These are phyloP conservation scores for Stichopus horrens DNA, from an alignment of 53 echinoderm and acorn worm species.

Conservation along the genomic window DNA sequence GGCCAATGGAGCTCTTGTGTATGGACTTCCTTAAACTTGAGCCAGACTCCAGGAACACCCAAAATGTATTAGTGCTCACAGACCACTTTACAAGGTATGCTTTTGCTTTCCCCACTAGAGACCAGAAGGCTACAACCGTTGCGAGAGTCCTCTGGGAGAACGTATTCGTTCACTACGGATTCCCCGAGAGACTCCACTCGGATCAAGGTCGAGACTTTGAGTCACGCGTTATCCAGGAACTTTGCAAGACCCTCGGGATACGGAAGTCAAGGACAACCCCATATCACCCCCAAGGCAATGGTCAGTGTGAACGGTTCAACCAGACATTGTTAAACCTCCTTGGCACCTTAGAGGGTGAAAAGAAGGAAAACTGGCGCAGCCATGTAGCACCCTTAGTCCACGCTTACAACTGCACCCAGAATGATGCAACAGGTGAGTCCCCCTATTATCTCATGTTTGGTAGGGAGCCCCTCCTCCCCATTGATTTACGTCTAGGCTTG, in stretches of 20 bases:
- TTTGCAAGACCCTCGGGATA: constrained; percentile 54
- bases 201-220: constrained; percentile 62
- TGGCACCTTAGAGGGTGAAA: constrained; percentile 28
- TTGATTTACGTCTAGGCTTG: background rate
- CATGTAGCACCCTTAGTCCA: constrained; percentile 43
- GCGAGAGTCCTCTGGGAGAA: constrained; percentile 54
- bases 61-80: constrained; percentile 38
- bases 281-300: constrained; percentile 68
- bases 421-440: constrained; percentile 40
- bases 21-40: constrained; percentile 53
- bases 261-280: constrained; percentile 61
- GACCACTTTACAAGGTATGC: constrained; percentile 41
- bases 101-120: constrained; percentile 43
- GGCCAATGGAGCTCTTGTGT: constrained; percentile 51
- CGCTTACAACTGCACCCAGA: constrained; percentile 45
- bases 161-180: constrained; percentile 36
- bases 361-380: background rate
- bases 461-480: constrained; percentile 33
- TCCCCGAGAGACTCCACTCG: constrained; percentile 47
- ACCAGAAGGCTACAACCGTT: constrained; percentile 50
- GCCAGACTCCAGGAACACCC: constrained; percentile 37
- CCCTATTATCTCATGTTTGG: constrained; percentile 38
- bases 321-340: constrained; percentile 29
- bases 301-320: constrained; percentile 64
- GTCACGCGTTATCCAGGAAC: constrained; percentile 45